These are phyloP conservation scores for Coracias cyanogaster DNA, from an alignment of 2,797 vertebrate genomes.

Conservation along the genomic window DNA sequence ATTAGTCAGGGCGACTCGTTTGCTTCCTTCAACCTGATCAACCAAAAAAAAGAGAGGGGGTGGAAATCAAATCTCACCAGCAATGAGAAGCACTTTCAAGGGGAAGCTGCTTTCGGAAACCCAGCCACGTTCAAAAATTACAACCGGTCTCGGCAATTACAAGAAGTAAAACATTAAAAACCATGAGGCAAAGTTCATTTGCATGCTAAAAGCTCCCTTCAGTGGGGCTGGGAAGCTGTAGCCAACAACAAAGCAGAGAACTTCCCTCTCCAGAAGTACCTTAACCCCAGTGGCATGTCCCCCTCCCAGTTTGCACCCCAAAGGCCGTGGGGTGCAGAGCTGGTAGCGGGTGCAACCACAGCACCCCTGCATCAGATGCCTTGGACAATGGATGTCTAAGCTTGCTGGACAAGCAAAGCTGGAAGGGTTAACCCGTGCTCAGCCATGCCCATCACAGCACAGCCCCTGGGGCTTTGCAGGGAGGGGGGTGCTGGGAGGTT, in stretches of 20 bases:
- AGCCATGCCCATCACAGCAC: neutral
- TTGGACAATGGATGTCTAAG: rapidly evolving
- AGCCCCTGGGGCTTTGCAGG: neutral
- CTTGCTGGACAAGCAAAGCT: neutral
- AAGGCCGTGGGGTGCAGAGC: neutral
- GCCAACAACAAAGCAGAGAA: constrained; percentile 70
- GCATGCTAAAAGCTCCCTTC: constrained; percentile 79
- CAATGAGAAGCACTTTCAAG: constrained; percentile 17
- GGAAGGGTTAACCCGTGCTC: constrained; percentile 44
- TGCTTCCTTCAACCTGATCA: constrained; percentile 27
- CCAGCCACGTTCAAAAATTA: constrained; percentile 82
- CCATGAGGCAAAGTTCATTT: constrained; percentile 79
- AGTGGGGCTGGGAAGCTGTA: constrained; percentile 47
- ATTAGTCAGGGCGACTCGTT: constrained; percentile 56
- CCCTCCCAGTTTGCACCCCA: rapidly evolving
- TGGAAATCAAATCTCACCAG: constrained; percentile 47
- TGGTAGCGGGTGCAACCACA: too few species aligned
- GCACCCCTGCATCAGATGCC: neutral
- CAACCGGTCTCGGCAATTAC: constrained; percentile 79
- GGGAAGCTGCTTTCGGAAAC: constrained; percentile 66
- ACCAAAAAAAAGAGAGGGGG: constrained; percentile 35
- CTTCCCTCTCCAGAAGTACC: constrained; percentile 50
- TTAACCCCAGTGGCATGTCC: constrained; percentile 50
- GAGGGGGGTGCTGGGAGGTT: neutral
- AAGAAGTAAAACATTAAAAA: constrained; percentile 85